Base-by-base conservation (phyloP, 2,113 vertebrate species). In the Anser brachyrhynchus region DNA sequence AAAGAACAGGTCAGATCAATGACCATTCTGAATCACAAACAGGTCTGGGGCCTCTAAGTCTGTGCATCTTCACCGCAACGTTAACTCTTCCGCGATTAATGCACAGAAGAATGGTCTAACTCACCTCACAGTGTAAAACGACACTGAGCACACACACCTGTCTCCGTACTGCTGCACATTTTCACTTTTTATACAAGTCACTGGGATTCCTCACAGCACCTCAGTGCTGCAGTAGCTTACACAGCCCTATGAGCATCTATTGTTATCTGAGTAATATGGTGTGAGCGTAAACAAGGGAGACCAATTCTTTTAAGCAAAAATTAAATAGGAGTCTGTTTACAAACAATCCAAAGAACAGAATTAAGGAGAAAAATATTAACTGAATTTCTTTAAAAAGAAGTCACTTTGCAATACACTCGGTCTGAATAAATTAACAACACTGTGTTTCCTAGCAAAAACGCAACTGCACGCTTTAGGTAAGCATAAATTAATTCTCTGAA, bases 21-120 rank as follows among this genome's bases (percentile, higher is more conserved):
- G 28, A 23, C 3, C 2, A 1, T 26, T n/a, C 33, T 33, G 31
- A 76, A 13, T 3, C 28, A 35, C 4, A 2, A n/a, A 10, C 44
- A 22, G 41, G 13, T 10, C 19, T 41, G 23, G 11, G 33, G 55
- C 16, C 33, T 72, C 61, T 49, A 14, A 39, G 33, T 31, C 64
- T 22, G 28, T 9, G 10, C 7, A 33, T 18, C 64, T 49, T 66
- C 11, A 11, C 33, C 8, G 37, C 19, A 4, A 15, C 3, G 16
- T 39, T 35, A 75, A 51, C 55, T n/a, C 55, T n/a, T 19, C 11
- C 26, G 16, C 1, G 3, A 54, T 11, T 4, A 51, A n/a, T 25
- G 17, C 25, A 9, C 2, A 26, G 54, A 51, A 25, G 23, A 46
- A 15, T 4, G 23, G 43, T 26, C 43, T 14, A 37, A 17, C 28